phyloP scores from a whole-genome alignment of 2,888 invertebrate species.

The Diarsia brunnea region DNA sequence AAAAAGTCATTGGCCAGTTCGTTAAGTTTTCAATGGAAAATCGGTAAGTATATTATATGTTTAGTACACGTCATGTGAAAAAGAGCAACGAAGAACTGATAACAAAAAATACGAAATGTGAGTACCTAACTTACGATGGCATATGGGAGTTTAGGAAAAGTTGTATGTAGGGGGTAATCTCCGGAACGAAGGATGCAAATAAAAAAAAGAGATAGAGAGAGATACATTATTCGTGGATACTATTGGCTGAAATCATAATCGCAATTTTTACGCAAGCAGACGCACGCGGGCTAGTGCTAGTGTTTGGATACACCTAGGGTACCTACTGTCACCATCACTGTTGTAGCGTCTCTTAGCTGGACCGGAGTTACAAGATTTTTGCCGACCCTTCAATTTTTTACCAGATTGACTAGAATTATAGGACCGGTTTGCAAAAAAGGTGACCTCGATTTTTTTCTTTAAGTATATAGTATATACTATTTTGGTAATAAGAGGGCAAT shows the following conservation, averaged over 20 bases:
- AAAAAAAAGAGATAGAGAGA: no score
- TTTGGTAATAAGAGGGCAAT: slow-evolving; percentile 17
- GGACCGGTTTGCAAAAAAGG: slow-evolving; percentile 13
- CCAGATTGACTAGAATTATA: neutral
- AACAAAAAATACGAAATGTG: neutral
- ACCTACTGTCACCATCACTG: neutral
- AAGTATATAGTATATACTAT: neutral
- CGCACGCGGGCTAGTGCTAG: no score
- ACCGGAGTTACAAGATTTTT: slow-evolving; percentile 1
- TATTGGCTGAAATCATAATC: no score
- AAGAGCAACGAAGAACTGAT: neutral
- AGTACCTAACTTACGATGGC: neutral
- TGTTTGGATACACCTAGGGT: neutral
- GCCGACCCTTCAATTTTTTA: neutral
- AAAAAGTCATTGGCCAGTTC: neutral
- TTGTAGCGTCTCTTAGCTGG: neutral
- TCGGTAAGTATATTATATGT: neutral
- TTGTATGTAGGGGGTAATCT: no score
- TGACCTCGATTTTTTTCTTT: slow-evolving; percentile 6
- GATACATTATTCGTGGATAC: no score
- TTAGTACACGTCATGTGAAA: neutral
- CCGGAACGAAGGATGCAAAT: no score
- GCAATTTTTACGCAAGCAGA: no score
- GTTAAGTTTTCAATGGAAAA: neutral
- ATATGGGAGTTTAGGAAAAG: neutral